Evolutionary conservation across 2,888 invertebrate species (phyloP).

Genomic region (Lydus trimaculatus): DNA sequence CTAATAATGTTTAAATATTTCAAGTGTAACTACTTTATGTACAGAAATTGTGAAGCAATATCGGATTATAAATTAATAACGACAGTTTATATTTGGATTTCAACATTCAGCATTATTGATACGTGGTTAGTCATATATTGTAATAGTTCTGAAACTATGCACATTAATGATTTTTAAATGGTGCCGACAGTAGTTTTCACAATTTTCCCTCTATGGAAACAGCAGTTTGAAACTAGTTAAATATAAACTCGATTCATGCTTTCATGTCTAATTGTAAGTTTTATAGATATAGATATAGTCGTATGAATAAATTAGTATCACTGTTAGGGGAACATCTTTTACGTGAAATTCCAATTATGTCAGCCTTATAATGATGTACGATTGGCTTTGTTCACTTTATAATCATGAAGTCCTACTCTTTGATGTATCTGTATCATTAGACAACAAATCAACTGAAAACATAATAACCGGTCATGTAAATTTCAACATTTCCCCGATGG

Average conservation of each 20-base stretch:
- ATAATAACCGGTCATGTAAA: conserved; percentile 1
- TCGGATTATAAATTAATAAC: background rate
- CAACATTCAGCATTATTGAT: background rate
- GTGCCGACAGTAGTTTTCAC: background rate
- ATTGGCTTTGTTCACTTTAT: conserved; percentile 24
- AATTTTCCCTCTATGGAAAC: background rate
- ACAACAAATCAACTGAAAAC: conserved; percentile 30
- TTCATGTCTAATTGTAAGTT: background rate
- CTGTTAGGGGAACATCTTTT: background rate
- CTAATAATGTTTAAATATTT: background rate
- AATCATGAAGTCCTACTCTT: conserved; percentile 18
- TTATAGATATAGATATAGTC: background rate
- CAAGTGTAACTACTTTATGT: background rate
- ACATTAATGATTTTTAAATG: background rate
- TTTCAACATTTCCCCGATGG: background rate
- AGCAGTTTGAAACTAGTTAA: background rate
- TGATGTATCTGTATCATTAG: conserved; percentile 32
- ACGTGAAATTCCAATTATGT: background rate
- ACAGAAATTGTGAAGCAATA: background rate
- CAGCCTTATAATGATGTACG: background rate
- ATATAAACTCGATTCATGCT: background rate
- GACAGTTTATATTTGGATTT: background rate
- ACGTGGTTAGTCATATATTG: background rate
- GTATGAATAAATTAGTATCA: background rate
- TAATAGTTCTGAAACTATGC: background rate